Conservation (phyloP, 2,797 vertebrate genomes). For the Alca torda region DNA sequence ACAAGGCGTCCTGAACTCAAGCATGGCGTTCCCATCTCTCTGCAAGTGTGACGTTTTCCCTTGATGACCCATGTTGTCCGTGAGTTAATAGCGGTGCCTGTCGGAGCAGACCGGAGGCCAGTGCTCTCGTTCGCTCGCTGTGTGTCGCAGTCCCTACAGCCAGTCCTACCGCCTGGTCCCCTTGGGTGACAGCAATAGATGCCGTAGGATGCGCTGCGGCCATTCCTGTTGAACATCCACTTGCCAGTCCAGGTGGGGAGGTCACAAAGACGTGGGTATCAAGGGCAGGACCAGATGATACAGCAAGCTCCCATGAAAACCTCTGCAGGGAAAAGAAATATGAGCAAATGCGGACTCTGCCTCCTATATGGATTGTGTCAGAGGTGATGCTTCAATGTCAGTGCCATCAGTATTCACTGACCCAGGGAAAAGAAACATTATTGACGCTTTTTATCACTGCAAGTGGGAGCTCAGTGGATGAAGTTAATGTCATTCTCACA, state of each 20-base stretch:
- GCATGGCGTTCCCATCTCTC: neutral
- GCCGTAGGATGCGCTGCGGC: neutral
- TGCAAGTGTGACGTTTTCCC: neutral
- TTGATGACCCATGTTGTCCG: neutral
- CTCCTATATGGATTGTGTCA: neutral
- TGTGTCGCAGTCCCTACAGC: rapidly evolving
- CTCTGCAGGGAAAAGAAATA: neutral
- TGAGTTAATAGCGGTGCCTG: neutral
- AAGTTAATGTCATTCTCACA: neutral
- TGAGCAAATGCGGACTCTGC: neutral
- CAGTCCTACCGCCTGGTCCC: neutral
- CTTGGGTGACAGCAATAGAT: neutral
- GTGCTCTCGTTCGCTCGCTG: neutral
- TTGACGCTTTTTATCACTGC: neutral
- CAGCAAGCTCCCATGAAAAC: neutral
- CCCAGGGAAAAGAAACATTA: neutral
- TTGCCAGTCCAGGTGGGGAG: neutral
- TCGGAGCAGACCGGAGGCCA: neutral
- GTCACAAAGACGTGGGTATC: neutral
- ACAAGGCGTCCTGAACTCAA: neutral
- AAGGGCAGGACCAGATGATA: neutral
- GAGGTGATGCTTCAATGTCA: neutral
- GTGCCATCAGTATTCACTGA: neutral
- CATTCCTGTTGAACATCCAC: neutral
- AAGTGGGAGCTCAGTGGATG: neutral